Percentiles rank a stretch among this genome's conserved stretches.
Evolutionary conservation across 2,888 invertebrate species (phyloP).

Genomic region (Icerya purchasi): DNA sequence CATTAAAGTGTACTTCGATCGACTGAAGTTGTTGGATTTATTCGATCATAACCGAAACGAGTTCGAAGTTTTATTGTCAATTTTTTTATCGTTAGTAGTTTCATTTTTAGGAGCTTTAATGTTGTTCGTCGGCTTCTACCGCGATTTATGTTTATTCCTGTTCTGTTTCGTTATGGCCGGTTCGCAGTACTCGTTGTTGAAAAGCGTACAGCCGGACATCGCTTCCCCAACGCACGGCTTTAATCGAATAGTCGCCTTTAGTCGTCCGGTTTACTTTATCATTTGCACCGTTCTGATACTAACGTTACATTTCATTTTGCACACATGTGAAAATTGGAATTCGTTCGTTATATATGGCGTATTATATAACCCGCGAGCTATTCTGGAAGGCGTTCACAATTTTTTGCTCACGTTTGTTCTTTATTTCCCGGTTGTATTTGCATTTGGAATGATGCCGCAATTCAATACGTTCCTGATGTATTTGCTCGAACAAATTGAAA

Average conservation of each 20-base stretch:
- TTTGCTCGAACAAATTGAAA: constrained; percentile 83
- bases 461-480: constrained; percentile 94
- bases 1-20: constrained; percentile 74
- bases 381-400: constrained; percentile 33
- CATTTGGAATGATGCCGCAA: constrained; percentile 86
- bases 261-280: constrained; percentile 21
- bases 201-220: constrained; percentile 97
- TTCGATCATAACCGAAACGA: constrained; percentile 78
- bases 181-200: constrained; percentile 87
- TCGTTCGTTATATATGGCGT: constrained; percentile 28
- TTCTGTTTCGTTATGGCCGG: constrained; percentile 96
- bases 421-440: constrained; percentile 83
- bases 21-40: constrained; percentile 72
- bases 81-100: constrained; percentile 62
- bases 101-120: constrained; percentile 66
- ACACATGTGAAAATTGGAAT: constrained; percentile 11
- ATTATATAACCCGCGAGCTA: constrained; percentile 14
- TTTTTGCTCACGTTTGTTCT: constrained; percentile 58
- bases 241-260: constrained; percentile 76
- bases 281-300: constrained; percentile 19
- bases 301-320: constrained; percentile 14
- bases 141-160: constrained; percentile 76
- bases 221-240: constrained; percentile 96
- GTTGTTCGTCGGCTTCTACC: constrained; percentile 64
- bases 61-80: constrained; percentile 58